Percentiles rank a stretch among this genome's conserved stretches.
phyloP scores from a whole-genome alignment of 2,113 vertebrate genomes.

The Leucopternis melanops region DNA sequence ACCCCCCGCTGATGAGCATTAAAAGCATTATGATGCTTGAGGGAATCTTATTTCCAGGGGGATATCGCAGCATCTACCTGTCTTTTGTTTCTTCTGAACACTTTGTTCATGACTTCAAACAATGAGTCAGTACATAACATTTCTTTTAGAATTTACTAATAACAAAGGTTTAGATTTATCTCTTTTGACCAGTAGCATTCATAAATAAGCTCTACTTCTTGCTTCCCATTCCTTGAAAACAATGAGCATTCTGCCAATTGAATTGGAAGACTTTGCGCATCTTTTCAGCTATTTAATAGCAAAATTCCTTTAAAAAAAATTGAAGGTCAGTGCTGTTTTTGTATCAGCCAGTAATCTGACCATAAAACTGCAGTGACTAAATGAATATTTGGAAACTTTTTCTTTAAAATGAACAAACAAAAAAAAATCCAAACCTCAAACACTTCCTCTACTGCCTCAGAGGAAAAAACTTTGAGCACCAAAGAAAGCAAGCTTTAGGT shows the following conservation, averaged over 20 bases:
- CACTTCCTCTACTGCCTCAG: background rate
- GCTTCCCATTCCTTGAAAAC: background rate
- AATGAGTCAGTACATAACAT: background rate
- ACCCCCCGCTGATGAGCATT: background rate
- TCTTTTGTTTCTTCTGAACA: background rate
- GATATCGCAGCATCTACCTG: background rate
- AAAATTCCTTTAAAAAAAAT: background rate
- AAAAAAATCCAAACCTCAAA: background rate
- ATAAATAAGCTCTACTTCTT: background rate
- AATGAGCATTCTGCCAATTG: background rate
- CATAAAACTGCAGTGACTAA: background rate
- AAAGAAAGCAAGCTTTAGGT: background rate
- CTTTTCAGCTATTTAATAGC: background rate
- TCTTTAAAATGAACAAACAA: background rate
- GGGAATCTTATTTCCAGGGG: background rate
- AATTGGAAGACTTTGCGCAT: background rate
- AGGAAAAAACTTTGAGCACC: background rate
- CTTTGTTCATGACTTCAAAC: background rate
- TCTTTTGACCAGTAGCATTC: background rate
- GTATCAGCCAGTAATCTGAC: background rate
- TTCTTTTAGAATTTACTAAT: background rate
- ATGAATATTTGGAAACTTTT: background rate
- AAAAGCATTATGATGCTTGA: slow-evolving; percentile 15
- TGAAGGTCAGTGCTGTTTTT: background rate
- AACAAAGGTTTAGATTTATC: background rate